Evolutionary conservation across 2,888 invertebrate genomes (phyloP).

Genomic region (Apocheima hispidaria): DNA sequence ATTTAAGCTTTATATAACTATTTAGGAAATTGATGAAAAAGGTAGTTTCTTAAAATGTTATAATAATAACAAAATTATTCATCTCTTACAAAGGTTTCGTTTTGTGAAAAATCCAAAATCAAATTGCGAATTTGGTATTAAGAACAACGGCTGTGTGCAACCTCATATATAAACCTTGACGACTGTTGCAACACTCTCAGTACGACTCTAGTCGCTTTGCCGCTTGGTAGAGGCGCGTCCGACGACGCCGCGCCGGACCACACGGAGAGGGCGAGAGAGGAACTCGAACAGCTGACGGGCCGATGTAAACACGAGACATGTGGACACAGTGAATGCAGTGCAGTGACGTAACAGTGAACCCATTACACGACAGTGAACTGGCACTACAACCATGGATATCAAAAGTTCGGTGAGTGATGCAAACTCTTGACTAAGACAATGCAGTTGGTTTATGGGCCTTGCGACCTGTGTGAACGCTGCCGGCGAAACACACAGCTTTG

Average conservation of each 20-base stretch:
- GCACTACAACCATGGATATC: constrained; percentile 46
- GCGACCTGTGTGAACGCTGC: constrained; percentile 43
- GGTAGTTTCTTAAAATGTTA: too few species aligned
- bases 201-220: constrained; percentile 87
- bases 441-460: constrained; percentile 42
- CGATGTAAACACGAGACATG: constrained; percentile 70
- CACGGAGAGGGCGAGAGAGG: constrained; percentile 86
- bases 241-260: constrained; percentile 81
- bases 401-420: constrained; percentile 78
- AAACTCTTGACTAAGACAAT: constrained; percentile 51
- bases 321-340: constrained; percentile 83
- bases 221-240: constrained; percentile 82
- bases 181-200: constrained; percentile 84
- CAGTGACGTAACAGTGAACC: constrained; percentile 80
- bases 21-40: neutral
- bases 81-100: constrained; percentile 8
- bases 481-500: constrained; percentile 30
- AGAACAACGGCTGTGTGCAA: constrained; percentile 67
- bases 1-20: neutral
- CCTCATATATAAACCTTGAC: constrained; percentile 83
- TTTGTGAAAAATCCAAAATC: constrained; percentile 42
- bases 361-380: constrained; percentile 59
- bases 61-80: neutral
- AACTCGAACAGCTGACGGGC: constrained; percentile 66
- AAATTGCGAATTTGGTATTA: constrained; percentile 56